A percentile compares a stretch with the other conserved stretches of the same genome.
These are phyloP conservation scores for Narcine bancroftii DNA, from an alignment of 2,113 vertebrate species.

Conservation along the genomic window DNA sequence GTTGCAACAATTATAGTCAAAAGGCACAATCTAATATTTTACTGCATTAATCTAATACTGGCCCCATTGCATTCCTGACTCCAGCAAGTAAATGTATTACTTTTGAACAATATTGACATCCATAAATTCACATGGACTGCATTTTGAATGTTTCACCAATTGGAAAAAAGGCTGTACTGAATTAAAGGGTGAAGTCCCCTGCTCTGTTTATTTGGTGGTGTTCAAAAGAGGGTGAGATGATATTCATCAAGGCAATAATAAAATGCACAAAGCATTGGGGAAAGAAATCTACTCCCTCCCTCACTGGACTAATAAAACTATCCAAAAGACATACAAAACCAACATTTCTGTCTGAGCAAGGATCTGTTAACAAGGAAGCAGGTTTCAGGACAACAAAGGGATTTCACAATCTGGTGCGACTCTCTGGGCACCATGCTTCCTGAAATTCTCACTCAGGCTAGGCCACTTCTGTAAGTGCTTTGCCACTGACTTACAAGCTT, in stretches of 20 bases:
- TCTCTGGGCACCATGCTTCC: not conserved
- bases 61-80: not conserved
- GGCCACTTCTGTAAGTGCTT: not conserved
- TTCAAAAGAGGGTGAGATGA: too few relatives aligned
- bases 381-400: not conserved
- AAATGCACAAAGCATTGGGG: not conserved
- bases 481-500: not conserved
- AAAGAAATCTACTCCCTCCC: not conserved
- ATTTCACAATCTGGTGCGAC: not conserved
- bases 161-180: not conserved
- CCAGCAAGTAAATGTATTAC: not conserved
- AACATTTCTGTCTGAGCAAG: slow-evolving; percentile 6
- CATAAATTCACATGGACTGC: not conserved
- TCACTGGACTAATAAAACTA: not conserved
- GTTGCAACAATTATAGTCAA: not conserved
- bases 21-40: not conserved
- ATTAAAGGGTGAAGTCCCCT: not conserved
- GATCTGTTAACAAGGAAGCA: not conserved
- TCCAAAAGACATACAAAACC: not conserved
- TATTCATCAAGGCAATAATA: not conserved
- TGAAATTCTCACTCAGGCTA: not conserved
- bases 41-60: not conserved
- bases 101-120: not conserved
- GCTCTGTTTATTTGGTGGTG: not conserved
- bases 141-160: not conserved